A percentile compares a stretch with the other conserved stretches of the same genome.
These are phyloP conservation scores for Dynastes maya DNA, from an alignment of 2,888 invertebrate genomes.

Conservation along the genomic window DNA sequence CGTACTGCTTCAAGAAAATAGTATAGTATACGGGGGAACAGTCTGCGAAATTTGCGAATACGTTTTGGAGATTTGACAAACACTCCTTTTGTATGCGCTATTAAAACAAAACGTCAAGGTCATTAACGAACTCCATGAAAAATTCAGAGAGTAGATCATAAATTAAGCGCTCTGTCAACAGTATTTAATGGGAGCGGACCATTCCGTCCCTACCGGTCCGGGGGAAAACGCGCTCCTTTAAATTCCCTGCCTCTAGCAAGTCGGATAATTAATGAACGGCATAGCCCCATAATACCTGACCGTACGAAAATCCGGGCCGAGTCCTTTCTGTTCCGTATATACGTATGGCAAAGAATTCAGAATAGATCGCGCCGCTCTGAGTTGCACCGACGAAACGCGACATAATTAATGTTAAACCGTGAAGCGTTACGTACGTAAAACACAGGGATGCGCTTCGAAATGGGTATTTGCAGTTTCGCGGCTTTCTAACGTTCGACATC, in stretches of 20 bases:
- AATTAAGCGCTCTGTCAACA: slow-evolving; percentile 21
- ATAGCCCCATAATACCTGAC: slow-evolving; percentile 2
- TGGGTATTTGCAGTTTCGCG: slow-evolving; percentile 11
- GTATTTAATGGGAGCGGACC: slow-evolving; percentile 21
- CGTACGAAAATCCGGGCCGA: not conserved
- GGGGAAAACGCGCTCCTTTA: slow-evolving; percentile 1
- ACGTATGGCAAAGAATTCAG: slow-evolving; percentile 12
- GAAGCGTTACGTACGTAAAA: not conserved
- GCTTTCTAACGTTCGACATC: not conserved
- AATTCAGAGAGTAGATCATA: slow-evolving; percentile 21
- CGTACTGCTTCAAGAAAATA: too few relatives aligned
- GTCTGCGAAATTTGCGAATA: too few relatives aligned
- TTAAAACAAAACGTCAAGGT: not conserved
- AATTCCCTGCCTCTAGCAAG: not conserved
- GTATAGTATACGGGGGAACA: too few relatives aligned
- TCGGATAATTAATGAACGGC: slow-evolving; percentile 29
- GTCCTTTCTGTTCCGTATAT: not conserved
- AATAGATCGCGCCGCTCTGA: not conserved
- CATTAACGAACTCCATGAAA: slow-evolving; percentile 5
- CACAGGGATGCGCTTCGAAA: not conserved
- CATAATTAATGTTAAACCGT: slow-evolving; percentile 23
- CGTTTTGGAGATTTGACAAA: too few relatives aligned
- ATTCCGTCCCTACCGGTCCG: not conserved
- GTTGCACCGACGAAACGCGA: slow-evolving; percentile 1
- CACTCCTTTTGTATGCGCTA: too few relatives aligned